Evolutionary conservation across 2,797 vertebrate genomes (phyloP).

Genomic region (Margarornis squamiger): DNA sequence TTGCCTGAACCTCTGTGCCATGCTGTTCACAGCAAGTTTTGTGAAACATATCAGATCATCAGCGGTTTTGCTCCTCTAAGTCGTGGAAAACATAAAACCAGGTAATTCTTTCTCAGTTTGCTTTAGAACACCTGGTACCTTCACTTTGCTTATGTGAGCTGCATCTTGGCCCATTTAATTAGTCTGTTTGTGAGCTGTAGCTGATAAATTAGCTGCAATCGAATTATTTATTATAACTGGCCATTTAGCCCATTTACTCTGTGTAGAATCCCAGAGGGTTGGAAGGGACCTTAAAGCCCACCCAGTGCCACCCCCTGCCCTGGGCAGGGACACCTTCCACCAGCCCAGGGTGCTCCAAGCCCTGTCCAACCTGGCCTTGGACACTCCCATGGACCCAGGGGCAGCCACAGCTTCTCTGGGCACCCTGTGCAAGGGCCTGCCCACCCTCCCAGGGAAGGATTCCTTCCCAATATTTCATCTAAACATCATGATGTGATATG

Average conservation of each 20-base stretch:
- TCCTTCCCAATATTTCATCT: neutral
- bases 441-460: rapidly evolving
- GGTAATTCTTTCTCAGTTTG: neutral
- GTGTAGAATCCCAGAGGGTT: neutral
- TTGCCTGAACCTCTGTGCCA: neutral
- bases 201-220: neutral
- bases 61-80: neutral
- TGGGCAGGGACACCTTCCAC: neutral
- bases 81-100: neutral
- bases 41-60: neutral
- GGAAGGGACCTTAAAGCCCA: neutral
- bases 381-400: neutral
- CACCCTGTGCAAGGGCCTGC: neutral
- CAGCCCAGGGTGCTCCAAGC: neutral
- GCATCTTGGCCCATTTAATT: neutral
- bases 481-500: neutral
- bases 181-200: neutral
- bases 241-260: neutral
- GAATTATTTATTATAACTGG: neutral
- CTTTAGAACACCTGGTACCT: neutral
- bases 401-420: neutral
- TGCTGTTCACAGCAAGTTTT: slow-evolving; percentile 34
- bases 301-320: rapidly evolving
- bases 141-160: neutral
- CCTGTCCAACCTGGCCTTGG: neutral